These are phyloP conservation scores for Picus viridis DNA, from an alignment of 2,797 vertebrate genomes.

Conservation along the genomic window DNA sequence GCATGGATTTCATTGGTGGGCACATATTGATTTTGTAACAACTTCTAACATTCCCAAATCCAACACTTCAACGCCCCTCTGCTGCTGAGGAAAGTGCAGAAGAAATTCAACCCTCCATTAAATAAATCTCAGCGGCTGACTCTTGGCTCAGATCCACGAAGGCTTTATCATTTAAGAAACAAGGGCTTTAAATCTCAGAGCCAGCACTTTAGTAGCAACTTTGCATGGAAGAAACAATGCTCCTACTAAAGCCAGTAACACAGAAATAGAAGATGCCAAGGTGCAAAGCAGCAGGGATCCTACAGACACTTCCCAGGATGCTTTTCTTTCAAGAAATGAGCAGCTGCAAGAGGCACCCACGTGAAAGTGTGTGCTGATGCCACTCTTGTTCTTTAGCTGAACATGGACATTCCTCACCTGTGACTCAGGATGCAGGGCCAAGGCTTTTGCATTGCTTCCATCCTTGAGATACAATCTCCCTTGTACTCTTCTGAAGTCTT, in stretches of 20 bases:
- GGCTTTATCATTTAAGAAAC: background rate
- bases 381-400: background rate
- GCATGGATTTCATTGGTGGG: background rate
- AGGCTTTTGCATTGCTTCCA: background rate
- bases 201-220: background rate
- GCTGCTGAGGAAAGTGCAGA: background rate
- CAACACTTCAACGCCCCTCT: background rate
- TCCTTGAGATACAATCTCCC: conserved; percentile 19
- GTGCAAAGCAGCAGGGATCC: background rate
- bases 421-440: background rate
- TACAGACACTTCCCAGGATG: background rate
- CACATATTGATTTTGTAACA: background rate
- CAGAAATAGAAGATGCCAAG: conserved; percentile 1
- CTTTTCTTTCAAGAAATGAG: conserved; percentile 8
- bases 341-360: background rate
- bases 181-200: background rate
- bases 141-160: background rate
- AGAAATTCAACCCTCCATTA: background rate
- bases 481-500: conserved; percentile 40
- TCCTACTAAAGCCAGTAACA: background rate
- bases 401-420: background rate
- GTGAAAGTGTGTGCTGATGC: background rate
- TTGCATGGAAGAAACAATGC: background rate
- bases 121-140: background rate
- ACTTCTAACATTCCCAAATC: background rate